These are phyloP conservation scores for Leptinotarsa rubiginosa DNA, from an alignment of 2,888 invertebrate species.

Conservation along the genomic window DNA sequence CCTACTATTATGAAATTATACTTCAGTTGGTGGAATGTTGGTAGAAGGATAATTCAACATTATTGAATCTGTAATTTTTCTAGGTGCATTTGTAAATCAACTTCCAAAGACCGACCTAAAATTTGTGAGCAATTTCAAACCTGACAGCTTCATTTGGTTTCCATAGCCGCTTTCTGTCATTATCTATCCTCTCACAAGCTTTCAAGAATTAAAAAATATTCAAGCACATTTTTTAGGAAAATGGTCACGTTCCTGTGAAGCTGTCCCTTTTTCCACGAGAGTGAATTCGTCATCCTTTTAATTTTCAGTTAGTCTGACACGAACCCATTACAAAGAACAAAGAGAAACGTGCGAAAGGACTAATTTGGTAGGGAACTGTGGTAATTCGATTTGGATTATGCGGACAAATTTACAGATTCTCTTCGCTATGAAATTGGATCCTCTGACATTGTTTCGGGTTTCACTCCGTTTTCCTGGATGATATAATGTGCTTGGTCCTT, in stretches of 20 bases:
- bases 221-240: not conserved
- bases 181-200: no score
- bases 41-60: no score
- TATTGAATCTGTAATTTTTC: no score
- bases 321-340: not conserved
- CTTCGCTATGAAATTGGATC: not conserved
- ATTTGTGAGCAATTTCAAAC: no score
- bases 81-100: no score
- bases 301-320: not conserved
- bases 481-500: not conserved
- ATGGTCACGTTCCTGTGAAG: not conserved
- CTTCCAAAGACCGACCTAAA: no score
- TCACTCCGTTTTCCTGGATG: not conserved
- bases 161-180: no score
- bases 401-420: not conserved
- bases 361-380: not conserved
- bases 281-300: not conserved
- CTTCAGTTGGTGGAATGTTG: no score
- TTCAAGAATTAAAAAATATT: not conserved
- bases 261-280: not conserved
- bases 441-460: not conserved
- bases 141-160: no score
- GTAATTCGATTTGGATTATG: not conserved
- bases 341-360: not conserved
- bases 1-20: no score